These are phyloP conservation scores for Papilio dardanus DNA, from an alignment of 1,140 invertebrate species.

Conservation along the genomic window DNA sequence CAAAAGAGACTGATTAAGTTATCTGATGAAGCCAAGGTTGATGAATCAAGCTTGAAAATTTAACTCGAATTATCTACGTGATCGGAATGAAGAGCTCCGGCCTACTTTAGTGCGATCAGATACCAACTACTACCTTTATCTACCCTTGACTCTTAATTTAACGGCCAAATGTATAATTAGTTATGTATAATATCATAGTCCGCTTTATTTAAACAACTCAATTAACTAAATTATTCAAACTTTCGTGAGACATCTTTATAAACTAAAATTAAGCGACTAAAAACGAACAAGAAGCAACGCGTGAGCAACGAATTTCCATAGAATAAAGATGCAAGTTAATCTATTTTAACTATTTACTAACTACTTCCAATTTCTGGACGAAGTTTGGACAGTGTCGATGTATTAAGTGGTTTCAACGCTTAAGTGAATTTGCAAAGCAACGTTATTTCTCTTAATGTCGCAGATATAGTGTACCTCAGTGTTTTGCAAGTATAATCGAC, in stretches of 20 bases:
- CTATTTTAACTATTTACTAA: not conserved
- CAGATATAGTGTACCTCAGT: not conserved
- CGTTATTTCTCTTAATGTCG: not conserved
- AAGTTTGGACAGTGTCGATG: conserved; percentile 15
- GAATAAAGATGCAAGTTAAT: not conserved
- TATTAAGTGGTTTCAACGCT: conserved; percentile 4
- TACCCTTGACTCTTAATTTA: conserved; percentile 2
- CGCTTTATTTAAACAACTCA: not conserved
- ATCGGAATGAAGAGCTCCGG: conserved; percentile 55
- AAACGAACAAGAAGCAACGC: too few species aligned
- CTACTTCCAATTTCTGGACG: not conserved
- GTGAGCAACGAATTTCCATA: not conserved
- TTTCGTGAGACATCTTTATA: too few species aligned
- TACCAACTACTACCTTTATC: conserved; percentile 45
- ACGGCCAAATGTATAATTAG: not conserved
- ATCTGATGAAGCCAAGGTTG: conserved; percentile 57
- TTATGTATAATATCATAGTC: not conserved
- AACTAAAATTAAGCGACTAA: too few species aligned
- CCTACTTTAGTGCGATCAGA: conserved; percentile 62
- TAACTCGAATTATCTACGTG: conserved; percentile 68
- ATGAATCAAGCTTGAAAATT: conserved; percentile 65
- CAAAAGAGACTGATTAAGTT: conserved; percentile 66
- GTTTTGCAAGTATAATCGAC: not conserved
- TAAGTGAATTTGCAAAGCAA: conserved; percentile 7
- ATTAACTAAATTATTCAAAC: too few species aligned